These are phyloP conservation scores for Colius striatus DNA, from an alignment of 2,113 vertebrate species.

Conservation along the genomic window DNA sequence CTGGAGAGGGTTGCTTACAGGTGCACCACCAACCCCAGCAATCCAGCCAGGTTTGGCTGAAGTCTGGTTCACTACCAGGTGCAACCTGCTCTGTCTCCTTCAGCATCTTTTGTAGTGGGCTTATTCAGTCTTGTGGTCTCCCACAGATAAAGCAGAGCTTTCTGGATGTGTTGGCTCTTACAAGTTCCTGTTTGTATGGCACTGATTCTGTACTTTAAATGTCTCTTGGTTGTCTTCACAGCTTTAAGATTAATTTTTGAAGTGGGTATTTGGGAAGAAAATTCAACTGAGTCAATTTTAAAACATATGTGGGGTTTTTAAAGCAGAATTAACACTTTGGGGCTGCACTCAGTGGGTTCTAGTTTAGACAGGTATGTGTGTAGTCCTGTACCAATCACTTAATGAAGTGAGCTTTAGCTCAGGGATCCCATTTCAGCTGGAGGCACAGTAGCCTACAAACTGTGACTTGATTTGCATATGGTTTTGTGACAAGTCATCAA, in stretches of 20 bases:
- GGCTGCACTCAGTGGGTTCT: background rate
- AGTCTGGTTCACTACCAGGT: background rate
- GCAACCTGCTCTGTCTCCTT: background rate
- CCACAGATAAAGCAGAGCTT: background rate
- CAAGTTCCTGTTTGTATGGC: background rate
- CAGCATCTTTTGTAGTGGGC: fast-evolving
- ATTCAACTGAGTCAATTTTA: background rate
- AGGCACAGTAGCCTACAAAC: background rate
- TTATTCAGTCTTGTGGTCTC: background rate
- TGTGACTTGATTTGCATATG: background rate
- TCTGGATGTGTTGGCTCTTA: background rate
- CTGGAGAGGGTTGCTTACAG: fast-evolving
- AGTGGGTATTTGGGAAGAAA: background rate
- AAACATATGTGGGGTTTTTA: background rate
- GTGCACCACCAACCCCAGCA: background rate
- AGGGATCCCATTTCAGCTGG: background rate
- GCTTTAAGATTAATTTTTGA: background rate
- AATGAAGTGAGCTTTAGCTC: background rate
- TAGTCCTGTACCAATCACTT: background rate
- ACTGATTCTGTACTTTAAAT: background rate
- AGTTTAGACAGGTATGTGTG: background rate
- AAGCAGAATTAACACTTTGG: background rate
- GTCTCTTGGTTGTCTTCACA: background rate
- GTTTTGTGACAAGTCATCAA: background rate
- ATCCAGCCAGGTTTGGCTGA: background rate